Evolutionary conservation across 2,888 invertebrate genomes (phyloP).

Genomic region (Fragum fragum): DNA sequence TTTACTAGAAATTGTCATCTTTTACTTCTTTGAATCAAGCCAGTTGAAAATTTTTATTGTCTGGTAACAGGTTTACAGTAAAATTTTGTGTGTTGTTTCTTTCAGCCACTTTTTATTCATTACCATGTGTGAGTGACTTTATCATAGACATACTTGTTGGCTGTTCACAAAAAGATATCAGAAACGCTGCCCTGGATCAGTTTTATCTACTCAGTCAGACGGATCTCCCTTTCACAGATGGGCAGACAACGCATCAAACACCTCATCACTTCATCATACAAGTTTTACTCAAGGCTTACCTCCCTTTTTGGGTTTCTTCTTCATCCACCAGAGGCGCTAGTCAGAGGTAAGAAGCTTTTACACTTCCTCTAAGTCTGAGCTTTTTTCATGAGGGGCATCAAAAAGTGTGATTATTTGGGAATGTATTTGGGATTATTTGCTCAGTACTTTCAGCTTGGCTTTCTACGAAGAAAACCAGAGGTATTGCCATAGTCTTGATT

Average conservation of each 20-base stretch:
- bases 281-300: slow-evolving; percentile 87
- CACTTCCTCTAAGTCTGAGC: too few relatives aligned
- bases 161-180: slow-evolving; percentile 85
- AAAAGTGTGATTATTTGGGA: too few relatives aligned
- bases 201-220: slow-evolving; percentile 86
- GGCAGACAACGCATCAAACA: slow-evolving; percentile 75
- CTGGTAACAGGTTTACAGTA: too few relatives aligned
- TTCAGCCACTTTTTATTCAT: slow-evolving; percentile 86
- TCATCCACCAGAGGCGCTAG: slow-evolving; percentile 86
- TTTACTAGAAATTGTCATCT: too few relatives aligned
- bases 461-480: too few relatives aligned
- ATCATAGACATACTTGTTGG: slow-evolving; percentile 87
- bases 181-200: slow-evolving; percentile 86
- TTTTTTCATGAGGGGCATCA: too few relatives aligned
- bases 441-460: too few relatives aligned
- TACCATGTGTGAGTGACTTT: slow-evolving; percentile 87
- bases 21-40: too few relatives aligned
- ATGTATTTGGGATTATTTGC: too few relatives aligned
- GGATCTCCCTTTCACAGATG: slow-evolving; percentile 64
- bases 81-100: too few relatives aligned
- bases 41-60: too few relatives aligned
- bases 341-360: slow-evolving; percentile 80
- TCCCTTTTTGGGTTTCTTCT: slow-evolving; percentile 88
- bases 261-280: slow-evolving; percentile 85
- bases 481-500: too few relatives aligned